Percentiles rank a stretch among this genome's conserved stretches.
phyloP scores from a whole-genome alignment of 2,113 vertebrate genomes.

The Strigops habroptila region DNA sequence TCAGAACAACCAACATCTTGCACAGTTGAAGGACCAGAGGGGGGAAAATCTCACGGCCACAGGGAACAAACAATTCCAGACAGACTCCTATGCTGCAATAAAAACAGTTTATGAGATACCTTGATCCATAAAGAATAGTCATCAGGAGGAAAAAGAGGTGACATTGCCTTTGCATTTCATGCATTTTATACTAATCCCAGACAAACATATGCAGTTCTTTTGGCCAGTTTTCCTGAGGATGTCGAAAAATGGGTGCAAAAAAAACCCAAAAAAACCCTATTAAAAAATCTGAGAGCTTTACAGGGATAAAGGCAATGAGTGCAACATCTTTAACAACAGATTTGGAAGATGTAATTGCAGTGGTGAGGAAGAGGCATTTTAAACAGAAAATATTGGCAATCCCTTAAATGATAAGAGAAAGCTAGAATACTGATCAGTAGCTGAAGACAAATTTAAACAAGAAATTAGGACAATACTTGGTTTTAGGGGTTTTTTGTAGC shows the following conservation, averaged over 20 bases:
- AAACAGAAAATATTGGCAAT: background rate
- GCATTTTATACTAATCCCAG: background rate
- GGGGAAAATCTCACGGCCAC: background rate
- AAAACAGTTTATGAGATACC: conserved; percentile 4
- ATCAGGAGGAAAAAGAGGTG: background rate
- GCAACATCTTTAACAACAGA: background rate
- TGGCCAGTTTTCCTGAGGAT: background rate
- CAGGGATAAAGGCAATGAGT: background rate
- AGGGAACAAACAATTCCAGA: background rate
- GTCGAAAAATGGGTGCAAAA: background rate
- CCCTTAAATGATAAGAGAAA: background rate
- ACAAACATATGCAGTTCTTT: background rate
- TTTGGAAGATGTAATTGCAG: background rate
- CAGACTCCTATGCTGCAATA: background rate
- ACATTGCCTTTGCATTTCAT: background rate
- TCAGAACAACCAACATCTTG: background rate
- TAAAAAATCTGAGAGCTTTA: background rate
- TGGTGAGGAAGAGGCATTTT: background rate
- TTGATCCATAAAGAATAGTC: conserved; percentile 5
- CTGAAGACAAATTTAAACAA: background rate
- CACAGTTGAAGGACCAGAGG: background rate
- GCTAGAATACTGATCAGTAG: background rate
- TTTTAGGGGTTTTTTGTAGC: background rate
- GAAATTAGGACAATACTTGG: background rate
- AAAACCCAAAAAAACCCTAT: background rate